Evolutionary conservation across 1,140 invertebrate genomes (phyloP).

Genomic region (Zaprionus tsacasi): DNA sequence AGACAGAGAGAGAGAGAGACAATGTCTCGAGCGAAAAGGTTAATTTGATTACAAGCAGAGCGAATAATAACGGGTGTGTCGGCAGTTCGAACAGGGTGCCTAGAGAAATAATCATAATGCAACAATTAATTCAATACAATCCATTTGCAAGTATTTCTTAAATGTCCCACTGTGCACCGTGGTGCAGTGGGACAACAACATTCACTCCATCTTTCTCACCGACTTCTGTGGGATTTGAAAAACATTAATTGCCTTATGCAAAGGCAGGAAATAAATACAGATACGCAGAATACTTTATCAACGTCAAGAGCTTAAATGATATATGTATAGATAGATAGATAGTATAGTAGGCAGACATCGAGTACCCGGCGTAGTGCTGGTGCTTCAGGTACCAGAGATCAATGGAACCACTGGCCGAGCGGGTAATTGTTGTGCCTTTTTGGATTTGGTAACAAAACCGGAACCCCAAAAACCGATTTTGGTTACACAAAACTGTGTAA

Average conservation of each 20-base stretch:
- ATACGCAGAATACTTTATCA: slow-evolving; percentile 61
- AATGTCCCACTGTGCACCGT: slow-evolving; percentile 30
- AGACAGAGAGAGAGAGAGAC: slow-evolving; percentile 14
- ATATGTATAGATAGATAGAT: slow-evolving; percentile 6
- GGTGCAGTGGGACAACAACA: slow-evolving; percentile 53
- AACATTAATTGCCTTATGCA: slow-evolving; percentile 57
- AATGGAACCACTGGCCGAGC: slow-evolving; percentile 42
- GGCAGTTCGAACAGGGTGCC: slow-evolving; percentile 26
- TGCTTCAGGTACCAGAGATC: slow-evolving; percentile 6
- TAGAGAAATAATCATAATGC: slow-evolving; percentile 9
- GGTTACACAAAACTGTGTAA: slow-evolving; percentile 60
- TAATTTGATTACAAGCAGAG: slow-evolving; percentile 66
- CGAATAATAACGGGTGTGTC: slow-evolving; percentile 34
- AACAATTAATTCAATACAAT: background rate
- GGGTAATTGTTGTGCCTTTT: slow-evolving; percentile 61
- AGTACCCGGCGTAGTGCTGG: slow-evolving; percentile 37
- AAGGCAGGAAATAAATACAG: slow-evolving; percentile 63
- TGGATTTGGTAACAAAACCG: slow-evolving; percentile 38
- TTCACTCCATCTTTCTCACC: slow-evolving; percentile 6
- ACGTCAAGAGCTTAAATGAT: slow-evolving; percentile 68
- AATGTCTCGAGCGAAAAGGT: slow-evolving; percentile 51
- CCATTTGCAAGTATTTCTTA: background rate
- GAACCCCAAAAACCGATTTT: slow-evolving; percentile 41
- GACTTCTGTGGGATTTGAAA: slow-evolving; percentile 20
- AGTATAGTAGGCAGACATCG: slow-evolving; percentile 30